phyloP scores from a whole-genome alignment of 2,113 vertebrate genomes.

The Psilopsiagon aymara region DNA sequence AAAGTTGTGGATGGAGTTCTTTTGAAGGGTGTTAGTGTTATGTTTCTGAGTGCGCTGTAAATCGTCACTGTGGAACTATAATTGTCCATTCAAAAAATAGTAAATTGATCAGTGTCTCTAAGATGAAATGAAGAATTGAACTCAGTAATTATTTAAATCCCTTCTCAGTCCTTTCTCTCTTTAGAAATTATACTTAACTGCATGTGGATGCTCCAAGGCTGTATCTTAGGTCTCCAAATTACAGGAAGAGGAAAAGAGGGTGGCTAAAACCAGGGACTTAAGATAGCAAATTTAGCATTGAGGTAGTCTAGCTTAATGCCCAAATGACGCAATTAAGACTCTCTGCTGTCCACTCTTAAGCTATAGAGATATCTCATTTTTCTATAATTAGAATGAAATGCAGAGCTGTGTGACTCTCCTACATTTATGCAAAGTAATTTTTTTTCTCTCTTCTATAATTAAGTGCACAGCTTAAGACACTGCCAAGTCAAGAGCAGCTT shows the following conservation, averaged over 20 bases:
- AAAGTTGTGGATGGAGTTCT: not conserved
- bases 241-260: not conserved
- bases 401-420: not conserved
- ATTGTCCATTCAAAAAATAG: not conserved
- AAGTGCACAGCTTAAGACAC: slow-evolving; percentile 16
- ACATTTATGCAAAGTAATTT: not conserved
- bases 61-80: not conserved
- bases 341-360: not conserved
- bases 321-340: slow-evolving; percentile 16
- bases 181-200: not conserved
- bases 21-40: not conserved
- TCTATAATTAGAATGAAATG: slow-evolving; percentile 34
- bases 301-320: not conserved
- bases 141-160: not conserved
- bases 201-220: not conserved
- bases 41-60: not conserved
- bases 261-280: not conserved
- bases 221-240: not conserved
- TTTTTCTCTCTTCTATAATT: not conserved
- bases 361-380: not conserved
- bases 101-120: not conserved
- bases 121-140: not conserved
- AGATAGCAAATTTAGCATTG: not conserved
- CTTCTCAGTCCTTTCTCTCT: not conserved
- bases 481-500: slow-evolving; percentile 31